Percentiles rank a stretch among this genome's conserved stretches.
phyloP scores from a whole-genome alignment of 2,113 vertebrate genomes.

The Centrocercus urophasianus region DNA sequence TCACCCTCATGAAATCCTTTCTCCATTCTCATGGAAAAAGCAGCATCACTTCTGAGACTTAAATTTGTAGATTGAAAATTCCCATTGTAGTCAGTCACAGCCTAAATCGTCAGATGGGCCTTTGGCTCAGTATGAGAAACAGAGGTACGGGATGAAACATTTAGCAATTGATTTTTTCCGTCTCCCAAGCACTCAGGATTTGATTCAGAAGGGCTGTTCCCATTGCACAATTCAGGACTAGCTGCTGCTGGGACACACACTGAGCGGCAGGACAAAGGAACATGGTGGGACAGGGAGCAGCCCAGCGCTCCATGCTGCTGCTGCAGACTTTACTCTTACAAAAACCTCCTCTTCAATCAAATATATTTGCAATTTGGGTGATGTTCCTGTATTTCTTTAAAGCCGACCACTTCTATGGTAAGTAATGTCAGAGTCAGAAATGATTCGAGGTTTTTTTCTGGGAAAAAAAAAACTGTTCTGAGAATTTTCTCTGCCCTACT shows the following conservation, averaged over 20 bases:
- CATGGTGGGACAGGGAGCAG: accelerated
- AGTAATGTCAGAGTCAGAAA: neutral
- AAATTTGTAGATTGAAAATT: neutral
- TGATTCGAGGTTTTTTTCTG: neutral
- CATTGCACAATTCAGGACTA: neutral
- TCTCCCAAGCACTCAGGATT: neutral
- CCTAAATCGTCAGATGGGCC: neutral
- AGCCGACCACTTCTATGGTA: neutral
- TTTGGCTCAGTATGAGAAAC: neutral
- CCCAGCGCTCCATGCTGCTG: neutral
- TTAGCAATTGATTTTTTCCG: neutral
- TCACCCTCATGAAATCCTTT: neutral
- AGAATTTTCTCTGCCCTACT: neutral
- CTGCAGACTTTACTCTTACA: neutral
- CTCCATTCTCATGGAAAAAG: neutral
- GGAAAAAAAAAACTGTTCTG: neutral
- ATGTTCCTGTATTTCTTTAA: neutral
- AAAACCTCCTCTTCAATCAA: neutral
- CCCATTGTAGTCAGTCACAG: neutral
- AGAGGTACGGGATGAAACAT: neutral
- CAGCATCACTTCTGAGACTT: neutral
- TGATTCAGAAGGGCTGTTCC: neutral
- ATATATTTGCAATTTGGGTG: neutral
- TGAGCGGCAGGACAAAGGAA: neutral
- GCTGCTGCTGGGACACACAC: neutral